A percentile compares a stretch with the other conserved stretches of the same genome.
These are phyloP conservation scores for Leguminivora glycinivorella DNA, from an alignment of 1,140 invertebrate species.

Conservation along the genomic window DNA sequence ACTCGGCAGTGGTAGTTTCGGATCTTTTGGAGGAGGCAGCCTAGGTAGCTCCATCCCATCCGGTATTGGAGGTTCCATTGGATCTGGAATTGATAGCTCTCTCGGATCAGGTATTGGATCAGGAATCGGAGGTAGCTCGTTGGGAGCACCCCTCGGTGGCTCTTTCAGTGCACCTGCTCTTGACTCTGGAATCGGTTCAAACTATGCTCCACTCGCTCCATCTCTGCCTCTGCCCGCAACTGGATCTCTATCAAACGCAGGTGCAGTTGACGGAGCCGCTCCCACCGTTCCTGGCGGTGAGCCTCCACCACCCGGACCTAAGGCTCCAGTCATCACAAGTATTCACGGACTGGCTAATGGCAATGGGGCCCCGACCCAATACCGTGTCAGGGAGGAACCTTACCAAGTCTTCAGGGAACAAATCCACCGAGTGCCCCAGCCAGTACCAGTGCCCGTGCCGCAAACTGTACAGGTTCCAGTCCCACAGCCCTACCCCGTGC, in stretches of 20 bases:
- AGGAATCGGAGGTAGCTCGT: neutral
- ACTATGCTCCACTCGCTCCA: neutral
- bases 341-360: constrained; percentile 67
- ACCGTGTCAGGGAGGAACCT: constrained; percentile 60
- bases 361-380: constrained; percentile 64
- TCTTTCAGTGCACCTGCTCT: neutral
- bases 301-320: constrained; percentile 52
- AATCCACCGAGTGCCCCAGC: constrained; percentile 66
- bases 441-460: constrained; percentile 64
- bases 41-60: neutral
- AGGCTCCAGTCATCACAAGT: constrained; percentile 63
- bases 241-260: neutral
- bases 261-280: constrained; percentile 14
- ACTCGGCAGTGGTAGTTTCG: neutral
- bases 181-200: constrained; percentile 1
- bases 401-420: constrained; percentile 66
- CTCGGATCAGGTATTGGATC: neutral
- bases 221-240: constrained; percentile 11
- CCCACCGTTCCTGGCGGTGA: constrained; percentile 38
- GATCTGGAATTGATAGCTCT: neutral
- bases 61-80: neutral
- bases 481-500: constrained; percentile 73
- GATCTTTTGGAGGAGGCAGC: neutral
- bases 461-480: constrained; percentile 67
- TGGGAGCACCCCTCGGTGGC: neutral